Evolutionary conservation across 2,113 vertebrate genomes (phyloP), one percentile per base, ranked within the genome.

Genomic region (Gnathonemus echidnorhynchus): DNA sequence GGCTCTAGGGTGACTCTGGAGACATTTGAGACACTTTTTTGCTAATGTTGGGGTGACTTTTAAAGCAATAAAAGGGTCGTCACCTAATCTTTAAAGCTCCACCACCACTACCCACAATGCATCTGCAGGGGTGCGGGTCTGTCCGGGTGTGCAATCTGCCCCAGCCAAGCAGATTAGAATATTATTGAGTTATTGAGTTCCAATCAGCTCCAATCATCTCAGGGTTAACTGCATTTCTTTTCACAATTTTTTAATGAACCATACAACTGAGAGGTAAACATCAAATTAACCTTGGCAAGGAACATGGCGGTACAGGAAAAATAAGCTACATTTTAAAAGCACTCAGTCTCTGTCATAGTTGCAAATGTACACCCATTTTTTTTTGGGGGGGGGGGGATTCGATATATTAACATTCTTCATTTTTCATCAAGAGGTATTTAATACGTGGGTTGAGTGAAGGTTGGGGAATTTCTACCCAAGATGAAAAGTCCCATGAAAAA

Each of bases 241-340:
- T 93, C 89, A 31, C 27, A 53, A 56, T 86, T 80, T 96, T 97
- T 96, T 96, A 96, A 97, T 95, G 96, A 96, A 95, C 95, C 48
- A 88, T 74, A 95, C 94, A 94, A 96, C 96, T 95, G 95, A 95
- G 95, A 56, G 95, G 93, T 94, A 95, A 94, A 93, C 95, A 95
- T 90, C 45, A 53, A 58, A 93, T 91, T 91, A 94, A 93, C 93
- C 94, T 94, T 95, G 95, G 95, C 94, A 91, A 89, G 93, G 93
- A 93, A 92, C 86, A 93, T 89, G 56, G 91, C 87, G 66, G 86
- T 87, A 91, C 89, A 88, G 39, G 17, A 74, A 92, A 90, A 95
- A 96, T 62, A 97, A 98, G 97, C 97, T 96, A 97, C 98, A 97
- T 97, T 97, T 97, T 96, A 97, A 94, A 94, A 96, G 95, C 88